Evolutionary conservation across 2,113 vertebrate genomes (phyloP), one percentile per base, ranked within the genome.

Genomic region (Brienomyrus longianalis): DNA sequence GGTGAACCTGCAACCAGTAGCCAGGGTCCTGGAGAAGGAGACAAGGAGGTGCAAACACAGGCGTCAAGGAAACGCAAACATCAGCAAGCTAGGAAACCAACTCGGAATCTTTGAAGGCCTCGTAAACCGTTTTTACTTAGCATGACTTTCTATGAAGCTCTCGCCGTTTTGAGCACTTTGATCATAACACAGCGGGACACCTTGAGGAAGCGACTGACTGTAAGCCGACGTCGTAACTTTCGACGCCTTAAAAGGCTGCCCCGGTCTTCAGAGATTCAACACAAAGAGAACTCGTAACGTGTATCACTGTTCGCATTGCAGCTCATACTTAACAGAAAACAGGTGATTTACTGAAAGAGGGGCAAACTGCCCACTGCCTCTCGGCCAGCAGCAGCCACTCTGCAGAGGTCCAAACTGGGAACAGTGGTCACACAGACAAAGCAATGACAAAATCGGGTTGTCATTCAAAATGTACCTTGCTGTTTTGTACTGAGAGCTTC

Each of bases 1-100:
- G 96, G 91, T 98, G 98, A 0, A 99, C 98, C 93, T 98, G 97
- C 93, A 99, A 96, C 98, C 98, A 99, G 91, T 99, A 99, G 91
- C 92, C 96, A 4, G 97, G 95, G 92, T 98, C 98, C 98, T 99
- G 92, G 4, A 91, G 86, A 0, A 51, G 27, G 21, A 27, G 45
- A 54, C 17, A 45, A 11, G 45, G 80, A 39, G 59, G 23, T 3
- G 23, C 9, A 10, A 62, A n/a, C 59, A 3, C 7, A n/a, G n/a
- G n/a, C n/a, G 1, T 5, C n/a, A 10, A 27, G 3, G n/a, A 66
- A 27, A 62, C 0, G 59, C 59, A 9, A 9, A 8, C 2, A 8
- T 3, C 59, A 3, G 59, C 8, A 27, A 9, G 23, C 23, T n/a
- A 10, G 23, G 59, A 3, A 27, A 2, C 59, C 23, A 62, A 62